Evolutionary conservation across 1,140 invertebrate genomes (phyloP).

Genomic region (Drosophila mayri): DNA sequence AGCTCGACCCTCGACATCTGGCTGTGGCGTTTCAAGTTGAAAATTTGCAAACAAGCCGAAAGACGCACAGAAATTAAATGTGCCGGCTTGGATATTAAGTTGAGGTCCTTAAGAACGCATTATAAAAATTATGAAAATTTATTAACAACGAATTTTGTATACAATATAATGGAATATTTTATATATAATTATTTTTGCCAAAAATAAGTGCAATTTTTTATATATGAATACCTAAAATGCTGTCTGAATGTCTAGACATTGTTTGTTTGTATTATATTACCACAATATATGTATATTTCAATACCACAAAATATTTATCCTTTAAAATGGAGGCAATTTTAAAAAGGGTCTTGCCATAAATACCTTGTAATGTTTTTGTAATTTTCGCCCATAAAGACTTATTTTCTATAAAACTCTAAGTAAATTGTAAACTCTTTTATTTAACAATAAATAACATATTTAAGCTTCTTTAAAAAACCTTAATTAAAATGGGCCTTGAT

Average conservation of each 20-base stretch:
- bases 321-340: not conserved
- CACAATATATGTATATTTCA: not conserved
- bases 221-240: not conserved
- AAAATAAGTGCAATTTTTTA: no score
- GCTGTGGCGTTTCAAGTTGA: conserved; percentile 68
- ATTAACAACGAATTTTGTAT: not conserved
- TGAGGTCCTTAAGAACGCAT: conserved; percentile 6
- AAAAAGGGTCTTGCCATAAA: not conserved
- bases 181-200: not conserved
- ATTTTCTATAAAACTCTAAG: not conserved
- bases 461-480: not conserved
- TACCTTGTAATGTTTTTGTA: not conserved
- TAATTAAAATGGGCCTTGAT: conserved; percentile 4
- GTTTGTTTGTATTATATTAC: not conserved
- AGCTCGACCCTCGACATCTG: conserved; percentile 50
- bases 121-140: not conserved
- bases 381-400: not conserved
- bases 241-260: not conserved
- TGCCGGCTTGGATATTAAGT: conserved; percentile 29
- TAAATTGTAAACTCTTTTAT: not conserved
- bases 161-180: not conserved
- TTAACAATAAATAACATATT: not conserved
- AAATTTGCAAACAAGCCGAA: conserved; percentile 76
- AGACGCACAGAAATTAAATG: conserved; percentile 50
- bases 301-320: not conserved